These are phyloP conservation scores for Carcina quercana DNA, from an alignment of 2,888 invertebrate species.

Conservation along the genomic window DNA sequence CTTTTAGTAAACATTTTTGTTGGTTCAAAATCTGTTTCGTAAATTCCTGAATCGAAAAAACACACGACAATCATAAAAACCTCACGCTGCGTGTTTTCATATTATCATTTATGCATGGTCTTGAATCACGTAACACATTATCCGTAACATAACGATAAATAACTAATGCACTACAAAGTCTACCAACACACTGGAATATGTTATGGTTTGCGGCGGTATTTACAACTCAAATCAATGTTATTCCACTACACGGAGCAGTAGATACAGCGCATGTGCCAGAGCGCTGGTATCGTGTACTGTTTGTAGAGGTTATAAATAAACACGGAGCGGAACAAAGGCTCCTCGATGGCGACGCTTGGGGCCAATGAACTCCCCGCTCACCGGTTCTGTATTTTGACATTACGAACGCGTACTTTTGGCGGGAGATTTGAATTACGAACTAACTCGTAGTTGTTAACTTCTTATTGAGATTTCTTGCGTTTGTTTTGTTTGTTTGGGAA, in stretches of 20 bases:
- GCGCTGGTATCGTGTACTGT: conserved; percentile 22
- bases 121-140: too few relatives aligned
- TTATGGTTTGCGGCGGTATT: conserved; percentile 1
- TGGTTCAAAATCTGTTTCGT: neutral
- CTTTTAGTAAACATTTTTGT: conserved; percentile 18
- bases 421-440: conserved; percentile 11
- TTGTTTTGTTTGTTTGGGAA: too few relatives aligned
- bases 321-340: too few relatives aligned
- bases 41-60: neutral
- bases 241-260: conserved; percentile 3
- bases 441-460: too few relatives aligned
- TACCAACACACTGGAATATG: conserved; percentile 1
- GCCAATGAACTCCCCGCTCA: conserved; percentile 12
- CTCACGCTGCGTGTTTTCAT: too few relatives aligned
- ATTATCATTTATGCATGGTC: neutral
- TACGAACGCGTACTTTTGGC: conserved; percentile 12
- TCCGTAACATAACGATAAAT: too few relatives aligned
- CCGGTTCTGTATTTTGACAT: conserved; percentile 12
- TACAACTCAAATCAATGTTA: conserved; percentile 9
- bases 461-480: too few relatives aligned
- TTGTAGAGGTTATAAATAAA: too few relatives aligned
- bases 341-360: conserved; percentile 9
- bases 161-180: conserved; percentile 4
- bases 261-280: conserved; percentile 14
- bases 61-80: neutral